Evolutionary conservation across 2,888 invertebrate genomes (phyloP), one percentile per base, ranked within the genome.

Genomic region (Anaspis maculata): DNA sequence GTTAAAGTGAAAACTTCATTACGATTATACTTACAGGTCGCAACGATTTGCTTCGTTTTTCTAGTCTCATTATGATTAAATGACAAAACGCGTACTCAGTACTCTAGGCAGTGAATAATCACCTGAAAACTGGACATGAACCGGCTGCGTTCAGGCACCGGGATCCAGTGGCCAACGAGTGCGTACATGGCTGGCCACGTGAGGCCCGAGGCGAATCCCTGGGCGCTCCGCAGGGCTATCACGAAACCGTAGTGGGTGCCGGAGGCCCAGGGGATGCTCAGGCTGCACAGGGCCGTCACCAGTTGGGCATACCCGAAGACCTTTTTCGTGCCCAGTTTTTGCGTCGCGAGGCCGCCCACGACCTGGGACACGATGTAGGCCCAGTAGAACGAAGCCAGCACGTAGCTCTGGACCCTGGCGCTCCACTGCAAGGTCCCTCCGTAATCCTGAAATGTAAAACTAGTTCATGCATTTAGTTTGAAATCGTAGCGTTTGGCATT

Each of bases 121-220:
- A 76, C n/a, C n/a, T 81, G 76, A 61, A 82, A 82, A 53, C 79
- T 79, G 26, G 80, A 81, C 81, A 82, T 82, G 56, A 82, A 82
- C 34, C 80, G 69, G 31, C 79, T 79, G 30, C 80, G 68, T 57
- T 82, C 81, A 4, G 72, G 69, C n/a, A 77, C 68, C 5, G 81
- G 81, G 41, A 81, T 81, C 81, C 81, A 82, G 48, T 74, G 75
- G 3, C 79, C 80, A 15, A 81, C 81, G 36, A 80, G 67, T 1
- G 80, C 79, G 54, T 80, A 82, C 81, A 82, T 82, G 1, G 81
- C 80, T 9, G 81, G 81, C 81, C 81, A 82, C 7, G 81, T 82
- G 34, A 81, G 58, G 15, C 81, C 81, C 47, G 79, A 80, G 7
- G 80, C 79, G 39, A 79, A 72, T 26, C 81, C 81, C 60, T 81